Evolutionary conservation across 2,113 vertebrate genomes (phyloP), one percentile per base, ranked within the genome.

Genomic region (Macquaria ambigua): DNA sequence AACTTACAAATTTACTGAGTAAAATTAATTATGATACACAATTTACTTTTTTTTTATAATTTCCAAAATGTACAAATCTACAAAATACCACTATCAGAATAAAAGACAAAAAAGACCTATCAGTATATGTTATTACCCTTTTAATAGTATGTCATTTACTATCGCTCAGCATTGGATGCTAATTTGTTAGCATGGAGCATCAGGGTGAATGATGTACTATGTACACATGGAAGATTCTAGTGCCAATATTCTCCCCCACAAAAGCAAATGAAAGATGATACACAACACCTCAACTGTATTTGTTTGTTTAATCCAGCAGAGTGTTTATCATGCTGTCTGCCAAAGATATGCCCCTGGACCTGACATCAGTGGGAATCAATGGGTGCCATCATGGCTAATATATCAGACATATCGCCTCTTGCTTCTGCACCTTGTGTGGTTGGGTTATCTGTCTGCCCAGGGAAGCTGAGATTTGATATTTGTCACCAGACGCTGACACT

Each of bases 241-340:
- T 73, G 59, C 81, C 72, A 86, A 73, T 41, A 31, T 72, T 74
- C 48, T 61, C 75, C 64, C 23, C 10, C 69, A 68, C 68, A 69
- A 52, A 62, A 50, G 41, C 70, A 77, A 84, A 88, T 52, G 1
- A 74, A 82, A 53, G 53, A 80, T 23, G 53, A 69, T 31, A 66
- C 76, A 66, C 56, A 75, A 69, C 62, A 79, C 63, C 75, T 64
- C 75, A 85, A 53, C 37, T 39, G 10, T 70, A 53, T 43, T 66
- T 74, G 79, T 85, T 87, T 85, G 84, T 84, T 87, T 86, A 70
- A 76, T 68, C 25, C 8, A 68, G 72, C 25, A 10, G n/a, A 69
- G 41, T 89, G 77, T 87, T 87, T 77, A 74, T 77, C 6, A 43
- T 62, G 61, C 48, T 64, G 61, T 81, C 59, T 80, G 79, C 67